These are phyloP conservation scores for Dryas iulia DNA, from an alignment of 1,140 invertebrate genomes.

Conservation along the genomic window DNA sequence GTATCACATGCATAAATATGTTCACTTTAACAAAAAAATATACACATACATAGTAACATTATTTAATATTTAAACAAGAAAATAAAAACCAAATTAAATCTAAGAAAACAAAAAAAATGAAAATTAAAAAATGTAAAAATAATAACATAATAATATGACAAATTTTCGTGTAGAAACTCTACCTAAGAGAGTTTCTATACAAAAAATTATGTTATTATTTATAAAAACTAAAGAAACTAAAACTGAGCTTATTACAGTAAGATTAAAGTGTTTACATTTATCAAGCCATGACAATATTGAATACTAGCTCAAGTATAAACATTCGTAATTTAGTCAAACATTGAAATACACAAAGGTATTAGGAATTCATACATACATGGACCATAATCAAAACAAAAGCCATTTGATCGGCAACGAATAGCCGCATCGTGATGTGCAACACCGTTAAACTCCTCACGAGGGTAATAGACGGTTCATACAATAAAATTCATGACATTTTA, in stretches of 20 bases:
- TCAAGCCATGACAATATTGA: not conserved
- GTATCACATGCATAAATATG: too few relatives aligned
- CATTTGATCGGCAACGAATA: slow-evolving; percentile 32
- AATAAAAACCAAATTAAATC: too few relatives aligned
- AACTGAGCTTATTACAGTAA: too few relatives aligned
- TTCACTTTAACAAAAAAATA: too few relatives aligned
- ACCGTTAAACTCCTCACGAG: slow-evolving; percentile 41
- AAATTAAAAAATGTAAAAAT: too few relatives aligned
- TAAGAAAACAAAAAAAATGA: too few relatives aligned
- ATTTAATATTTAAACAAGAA: too few relatives aligned
- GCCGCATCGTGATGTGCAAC: slow-evolving; percentile 39
- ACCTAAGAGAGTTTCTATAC: not conserved
- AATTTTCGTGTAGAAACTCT: too few relatives aligned
- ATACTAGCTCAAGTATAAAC: not conserved
- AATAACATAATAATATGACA: too few relatives aligned
- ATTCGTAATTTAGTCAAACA: not conserved
- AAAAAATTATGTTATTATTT: too few relatives aligned
- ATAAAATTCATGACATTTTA: slow-evolving; percentile 32
- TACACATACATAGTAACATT: too few relatives aligned
- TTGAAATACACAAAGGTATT: not conserved
- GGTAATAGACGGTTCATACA: slow-evolving; percentile 37
- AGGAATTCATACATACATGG: slow-evolving; percentile 1
- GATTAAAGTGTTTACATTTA: not conserved
- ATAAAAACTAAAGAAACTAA: too few relatives aligned
- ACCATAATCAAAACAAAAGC: slow-evolving; percentile 24